Conservation (phyloP, 2,797 vertebrate genomes). For the Gastrophryne carolinensis region DNA sequence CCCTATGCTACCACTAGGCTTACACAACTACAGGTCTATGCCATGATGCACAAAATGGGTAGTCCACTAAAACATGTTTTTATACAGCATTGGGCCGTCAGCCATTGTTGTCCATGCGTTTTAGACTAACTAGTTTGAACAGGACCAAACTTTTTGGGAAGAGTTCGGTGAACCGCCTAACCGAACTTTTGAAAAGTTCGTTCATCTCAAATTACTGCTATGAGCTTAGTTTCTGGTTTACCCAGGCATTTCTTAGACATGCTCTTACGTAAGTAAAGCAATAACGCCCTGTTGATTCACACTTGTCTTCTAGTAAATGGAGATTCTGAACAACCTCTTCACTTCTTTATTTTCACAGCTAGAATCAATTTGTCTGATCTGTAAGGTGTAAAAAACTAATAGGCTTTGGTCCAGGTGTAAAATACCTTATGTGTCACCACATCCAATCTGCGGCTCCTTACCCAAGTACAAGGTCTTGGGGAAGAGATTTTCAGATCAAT, state of each 20-base stretch:
- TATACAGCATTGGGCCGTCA: too few relatives aligned
- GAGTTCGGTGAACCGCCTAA: too few relatives aligned
- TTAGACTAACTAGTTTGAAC: too few relatives aligned
- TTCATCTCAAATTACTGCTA: too few relatives aligned
- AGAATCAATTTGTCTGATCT: slow-evolving; percentile 55
- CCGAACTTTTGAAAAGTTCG: too few relatives aligned
- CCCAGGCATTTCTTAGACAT: slow-evolving; percentile 20
- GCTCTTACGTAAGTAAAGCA: slow-evolving; percentile 42
- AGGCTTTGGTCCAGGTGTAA: slow-evolving; percentile 53
- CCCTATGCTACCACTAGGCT: too few relatives aligned
- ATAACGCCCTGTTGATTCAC: slow-evolving; percentile 39
- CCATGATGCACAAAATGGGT: too few relatives aligned
- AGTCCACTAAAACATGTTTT: too few relatives aligned
- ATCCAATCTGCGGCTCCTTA: slow-evolving; percentile 55
- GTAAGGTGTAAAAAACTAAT: slow-evolving; percentile 51
- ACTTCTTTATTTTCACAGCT: slow-evolving; percentile 46
- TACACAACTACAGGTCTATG: too few relatives aligned
- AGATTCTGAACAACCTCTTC: slow-evolving; percentile 39
- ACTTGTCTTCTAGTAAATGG: slow-evolving; percentile 18
- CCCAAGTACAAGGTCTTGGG: slow-evolving; percentile 18
- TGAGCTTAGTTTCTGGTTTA: too few relatives aligned
- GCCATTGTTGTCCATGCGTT: too few relatives aligned
- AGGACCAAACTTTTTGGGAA: too few relatives aligned
- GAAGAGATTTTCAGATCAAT: slow-evolving; percentile 53
- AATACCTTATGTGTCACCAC: slow-evolving; percentile 46